Percentiles rank a stretch among this genome's conserved stretches.
Conservation (phyloP, 2,888 invertebrate genomes). For the Liodrosophila aerea region DNA sequence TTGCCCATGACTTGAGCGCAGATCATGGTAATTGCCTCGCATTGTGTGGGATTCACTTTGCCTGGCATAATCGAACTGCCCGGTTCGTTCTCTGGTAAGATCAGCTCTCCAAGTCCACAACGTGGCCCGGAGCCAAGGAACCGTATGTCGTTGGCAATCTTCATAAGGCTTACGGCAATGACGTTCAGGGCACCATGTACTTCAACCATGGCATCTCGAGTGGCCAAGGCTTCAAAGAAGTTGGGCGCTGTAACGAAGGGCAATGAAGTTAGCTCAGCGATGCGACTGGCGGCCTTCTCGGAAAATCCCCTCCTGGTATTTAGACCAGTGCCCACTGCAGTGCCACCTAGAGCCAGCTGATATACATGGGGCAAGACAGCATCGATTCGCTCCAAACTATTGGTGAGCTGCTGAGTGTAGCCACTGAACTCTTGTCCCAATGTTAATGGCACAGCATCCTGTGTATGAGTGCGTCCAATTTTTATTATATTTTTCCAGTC, state of each 20-base stretch:
- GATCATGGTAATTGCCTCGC: conserved; percentile 98
- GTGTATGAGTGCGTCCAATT: conserved; percentile 92
- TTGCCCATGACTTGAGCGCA: conserved; percentile 98
- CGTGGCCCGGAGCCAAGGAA: conserved; percentile 97
- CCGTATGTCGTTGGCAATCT: conserved; percentile 95
- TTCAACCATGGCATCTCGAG: conserved; percentile 97
- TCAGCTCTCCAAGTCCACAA: conserved; percentile 96
- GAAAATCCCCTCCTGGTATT: conserved; percentile 97
- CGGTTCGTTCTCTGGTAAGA: conserved; percentile 98
- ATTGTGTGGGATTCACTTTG: conserved; percentile 99
- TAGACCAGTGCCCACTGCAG: conserved; percentile 98
- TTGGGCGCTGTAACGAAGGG: conserved; percentile 97
- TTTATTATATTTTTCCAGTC: conserved; percentile 96
- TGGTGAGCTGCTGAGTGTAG: conserved; percentile 91
- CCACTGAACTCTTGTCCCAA: conserved; percentile 98
- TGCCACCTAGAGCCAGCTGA: conserved; percentile 96
- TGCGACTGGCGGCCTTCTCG: conserved; percentile 92
- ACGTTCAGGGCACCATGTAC: conserved; percentile 96
- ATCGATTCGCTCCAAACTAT: conserved; percentile 91
- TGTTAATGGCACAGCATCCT: conserved; percentile 97
- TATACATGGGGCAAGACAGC: conserved; percentile 93
- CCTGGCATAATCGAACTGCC: conserved; percentile 99
- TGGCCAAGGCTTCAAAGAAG: conserved; percentile 97
- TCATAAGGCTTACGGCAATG: conserved; percentile 95
- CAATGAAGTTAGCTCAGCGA: conserved; percentile 90